Base-by-base conservation (phyloP, 2,888 invertebrate genomes). In the Augochlorella aurata region DNA sequence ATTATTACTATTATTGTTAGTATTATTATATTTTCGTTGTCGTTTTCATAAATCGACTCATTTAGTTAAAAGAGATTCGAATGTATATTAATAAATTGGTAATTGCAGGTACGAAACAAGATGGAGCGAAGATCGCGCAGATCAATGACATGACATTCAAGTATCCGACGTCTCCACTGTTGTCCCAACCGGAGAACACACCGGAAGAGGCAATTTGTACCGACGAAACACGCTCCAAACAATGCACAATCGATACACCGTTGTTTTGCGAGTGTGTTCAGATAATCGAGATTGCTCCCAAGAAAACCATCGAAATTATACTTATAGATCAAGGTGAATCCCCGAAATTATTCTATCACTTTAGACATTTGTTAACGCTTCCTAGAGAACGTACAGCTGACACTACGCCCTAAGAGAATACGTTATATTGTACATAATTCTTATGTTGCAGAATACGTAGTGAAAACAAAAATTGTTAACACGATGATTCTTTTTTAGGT, bases 261-360 rank as follows among this genome's bases (percentile, higher is more conserved):
- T 29, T 80, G n/a, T 92, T 90, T 74, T 95, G 95, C 81, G 95
- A 96, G 85, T 96, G 96, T 85, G 87, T 95, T 2, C 95, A 96
- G 87, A 89, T 95, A 1, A 86, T 96, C 29, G 93, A 95, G 83
- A 94, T 95, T 0, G 90, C 92, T 8, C 91, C 94, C 21, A 94
- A 94, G 76, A 94, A 95, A 66, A 92, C 94, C 0, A 92, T 96
- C 18, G 96, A 96, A 90, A 88, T 96, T 8, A 94, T 95, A 63
- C 90, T 96, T 65, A 94, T 96, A 16, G 96, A 96, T 90, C 95
- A 96, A 94, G 96, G 96, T 95, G 87, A 91, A 29, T 73, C 44
- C 3, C 1, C 24, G 7, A 24, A 24, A 29, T 58, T 24, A 24
- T 14, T 7, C 2, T 14, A 14, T 24, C 47, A 10, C 1, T 49